Conservation (phyloP, 2,888 invertebrate species). For the Cephus nigrinus region DNA sequence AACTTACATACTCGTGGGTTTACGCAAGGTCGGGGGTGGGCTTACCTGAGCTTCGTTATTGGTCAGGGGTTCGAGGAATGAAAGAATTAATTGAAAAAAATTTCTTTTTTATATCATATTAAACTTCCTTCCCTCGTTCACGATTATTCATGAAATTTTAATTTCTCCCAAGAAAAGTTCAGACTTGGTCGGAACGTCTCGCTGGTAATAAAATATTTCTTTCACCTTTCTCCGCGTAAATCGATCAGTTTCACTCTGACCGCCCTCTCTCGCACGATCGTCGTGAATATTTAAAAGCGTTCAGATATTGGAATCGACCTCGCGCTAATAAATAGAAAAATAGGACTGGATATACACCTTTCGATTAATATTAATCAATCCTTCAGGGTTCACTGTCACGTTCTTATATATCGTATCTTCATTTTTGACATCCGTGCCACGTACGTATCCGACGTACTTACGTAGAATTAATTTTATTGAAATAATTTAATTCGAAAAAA, state of each 20-base stretch:
- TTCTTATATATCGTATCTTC: not conserved
- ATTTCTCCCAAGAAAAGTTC: not conserved
- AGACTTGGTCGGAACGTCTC: not conserved
- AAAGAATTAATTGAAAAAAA: too few relatives aligned
- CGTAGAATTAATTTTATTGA: too few relatives aligned
- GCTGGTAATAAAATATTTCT: not conserved
- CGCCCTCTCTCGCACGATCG: too few relatives aligned
- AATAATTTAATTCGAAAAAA: too few relatives aligned
- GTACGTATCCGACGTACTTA: not conserved
- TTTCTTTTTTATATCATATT: too few relatives aligned
- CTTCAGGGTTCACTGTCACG: not conserved
- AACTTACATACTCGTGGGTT: too few relatives aligned
- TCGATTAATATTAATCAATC: not conserved
- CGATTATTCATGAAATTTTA: not conserved
- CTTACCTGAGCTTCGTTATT: too few relatives aligned
- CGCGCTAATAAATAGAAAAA: not conserved
- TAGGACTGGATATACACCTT: not conserved
- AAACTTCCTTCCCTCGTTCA: not conserved
- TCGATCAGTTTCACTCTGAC: not conserved
- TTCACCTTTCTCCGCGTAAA: not conserved
- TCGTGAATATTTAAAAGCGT: not conserved
- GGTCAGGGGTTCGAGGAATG: too few relatives aligned
- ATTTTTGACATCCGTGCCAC: not conserved
- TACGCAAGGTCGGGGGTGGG: too few relatives aligned
- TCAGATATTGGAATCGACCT: not conserved